These are phyloP conservation scores for Hycleus cichorii DNA, from an alignment of 1,140 invertebrate species.

Conservation along the genomic window DNA sequence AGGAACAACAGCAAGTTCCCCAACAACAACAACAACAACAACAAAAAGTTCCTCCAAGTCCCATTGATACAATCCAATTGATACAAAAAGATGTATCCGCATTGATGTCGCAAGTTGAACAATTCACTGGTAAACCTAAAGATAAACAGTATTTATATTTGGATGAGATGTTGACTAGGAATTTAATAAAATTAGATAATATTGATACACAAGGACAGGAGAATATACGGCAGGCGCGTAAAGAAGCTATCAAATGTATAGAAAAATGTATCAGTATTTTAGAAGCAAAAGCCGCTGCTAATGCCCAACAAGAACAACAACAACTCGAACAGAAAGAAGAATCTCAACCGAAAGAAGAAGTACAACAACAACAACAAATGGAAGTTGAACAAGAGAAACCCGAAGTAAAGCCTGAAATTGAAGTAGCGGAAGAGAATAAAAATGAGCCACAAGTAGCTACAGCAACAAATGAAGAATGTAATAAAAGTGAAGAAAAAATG, in stretches of 20 bases:
- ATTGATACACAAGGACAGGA: slow-evolving; percentile 88
- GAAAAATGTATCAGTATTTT: slow-evolving; percentile 76
- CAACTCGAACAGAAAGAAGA: neutral
- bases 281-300: slow-evolving; percentile 61
- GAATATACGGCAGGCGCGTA: slow-evolving; percentile 75
- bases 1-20: slow-evolving; percentile 29
- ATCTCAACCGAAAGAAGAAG: neutral
- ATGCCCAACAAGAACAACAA: slow-evolving; percentile 23
- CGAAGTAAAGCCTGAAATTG: neutral
- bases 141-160: slow-evolving; percentile 83
- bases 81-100: slow-evolving; percentile 76
- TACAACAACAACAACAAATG: neutral
- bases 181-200: slow-evolving; percentile 83
- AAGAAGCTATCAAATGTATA: slow-evolving; percentile 81
- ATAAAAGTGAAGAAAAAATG: slow-evolving; percentile 7
- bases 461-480: neutral
- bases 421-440: neutral
- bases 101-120: slow-evolving; percentile 68
- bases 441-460: slow-evolving; percentile 7
- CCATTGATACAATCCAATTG: slow-evolving; percentile 67
- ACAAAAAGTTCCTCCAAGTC: slow-evolving; percentile 45
- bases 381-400: slow-evolving; percentile 6
- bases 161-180: slow-evolving; percentile 91
- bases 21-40: slow-evolving; percentile 36
- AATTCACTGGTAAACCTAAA: slow-evolving; percentile 62